Evolutionary conservation across 1,140 invertebrate genomes (phyloP).

Genomic region (Apis cerana): DNA sequence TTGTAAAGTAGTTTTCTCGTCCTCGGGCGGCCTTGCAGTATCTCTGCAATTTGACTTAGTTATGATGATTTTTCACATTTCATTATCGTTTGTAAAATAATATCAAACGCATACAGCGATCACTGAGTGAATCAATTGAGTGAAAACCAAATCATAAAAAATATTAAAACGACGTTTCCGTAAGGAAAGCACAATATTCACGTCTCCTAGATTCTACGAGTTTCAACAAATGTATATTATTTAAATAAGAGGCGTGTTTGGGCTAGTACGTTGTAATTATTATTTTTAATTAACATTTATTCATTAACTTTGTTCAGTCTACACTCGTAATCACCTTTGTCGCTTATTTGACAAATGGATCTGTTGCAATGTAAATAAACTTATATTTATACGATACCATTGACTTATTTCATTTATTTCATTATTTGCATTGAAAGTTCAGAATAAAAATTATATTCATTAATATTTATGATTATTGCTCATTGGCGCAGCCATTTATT

Average conservation of each 20-base stretch:
- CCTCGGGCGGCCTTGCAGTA: slow-evolving; percentile 53
- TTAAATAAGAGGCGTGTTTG: slow-evolving; percentile 65
- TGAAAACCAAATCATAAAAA: slow-evolving; percentile 51
- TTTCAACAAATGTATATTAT: slow-evolving; percentile 61
- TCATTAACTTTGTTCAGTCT: slow-evolving; percentile 72
- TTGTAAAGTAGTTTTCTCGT: slow-evolving; percentile 37
- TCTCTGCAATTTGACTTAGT: slow-evolving; percentile 55
- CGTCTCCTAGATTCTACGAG: slow-evolving; percentile 52
- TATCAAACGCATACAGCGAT: slow-evolving; percentile 47
- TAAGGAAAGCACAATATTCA: slow-evolving; percentile 60
- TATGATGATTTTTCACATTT: slow-evolving; percentile 62
- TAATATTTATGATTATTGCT: neutral
- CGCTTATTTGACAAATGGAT: slow-evolving; percentile 72
- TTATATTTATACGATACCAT: slow-evolving; percentile 78
- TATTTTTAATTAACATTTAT: slow-evolving; percentile 76
- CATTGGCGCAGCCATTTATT: slow-evolving; percentile 10
- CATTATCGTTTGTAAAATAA: slow-evolving; percentile 60
- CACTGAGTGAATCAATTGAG: slow-evolving; percentile 36
- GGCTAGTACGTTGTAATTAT: slow-evolving; percentile 76
- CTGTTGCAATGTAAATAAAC: slow-evolving; percentile 81
- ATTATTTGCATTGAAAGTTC: neutral
- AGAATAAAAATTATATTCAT: neutral
- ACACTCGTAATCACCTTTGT: slow-evolving; percentile 74
- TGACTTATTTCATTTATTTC: neutral
- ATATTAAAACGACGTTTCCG: slow-evolving; percentile 46